Evolutionary conservation across 2,888 invertebrate genomes (phyloP).

Genomic region (Athalia rosae): DNA sequence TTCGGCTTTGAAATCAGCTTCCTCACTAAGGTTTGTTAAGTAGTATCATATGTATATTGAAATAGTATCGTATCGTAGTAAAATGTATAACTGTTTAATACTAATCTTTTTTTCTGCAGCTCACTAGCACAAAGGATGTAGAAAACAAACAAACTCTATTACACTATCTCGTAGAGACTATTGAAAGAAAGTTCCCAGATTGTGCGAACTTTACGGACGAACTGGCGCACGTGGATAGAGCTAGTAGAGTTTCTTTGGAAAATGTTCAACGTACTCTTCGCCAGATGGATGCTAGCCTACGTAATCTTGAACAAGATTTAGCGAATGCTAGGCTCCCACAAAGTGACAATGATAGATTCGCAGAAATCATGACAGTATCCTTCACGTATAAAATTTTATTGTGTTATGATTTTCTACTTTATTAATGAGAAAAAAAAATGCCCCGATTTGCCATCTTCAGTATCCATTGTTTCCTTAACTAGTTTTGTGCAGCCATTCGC

Average conservation of each 20-base stretch:
- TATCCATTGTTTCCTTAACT: slow-evolving; percentile 54
- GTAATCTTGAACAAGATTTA: slow-evolving; percentile 92
- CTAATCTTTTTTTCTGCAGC: slow-evolving; percentile 72
- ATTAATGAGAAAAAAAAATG: too few species aligned
- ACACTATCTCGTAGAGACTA: slow-evolving; percentile 92
- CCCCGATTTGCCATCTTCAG: background rate
- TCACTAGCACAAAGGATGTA: slow-evolving; percentile 92
- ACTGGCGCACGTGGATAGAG: slow-evolving; percentile 91
- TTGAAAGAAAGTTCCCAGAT: slow-evolving; percentile 93
- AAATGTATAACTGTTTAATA: background rate
- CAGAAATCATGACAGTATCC: slow-evolving; percentile 92
- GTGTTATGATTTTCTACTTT: background rate
- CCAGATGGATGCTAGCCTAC: slow-evolving; percentile 91
- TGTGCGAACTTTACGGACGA: slow-evolving; percentile 89
- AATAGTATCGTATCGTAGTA: background rate
- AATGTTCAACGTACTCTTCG: slow-evolving; percentile 86
- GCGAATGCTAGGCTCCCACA: slow-evolving; percentile 88
- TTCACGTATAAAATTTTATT: slow-evolving; percentile 61
- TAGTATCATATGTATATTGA: background rate
- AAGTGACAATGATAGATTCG: slow-evolving; percentile 88
- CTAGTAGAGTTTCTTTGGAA: slow-evolving; percentile 90
- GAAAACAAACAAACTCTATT: slow-evolving; percentile 95
- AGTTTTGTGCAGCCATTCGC: slow-evolving; percentile 78
- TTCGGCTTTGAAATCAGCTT: slow-evolving; percentile 98
- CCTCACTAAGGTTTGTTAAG: slow-evolving; percentile 87